A percentile compares a stretch with the other conserved stretches of the same genome.
Conservation (phyloP, 2,113 vertebrate genomes). For the Psittacula cyanocephala region DNA sequence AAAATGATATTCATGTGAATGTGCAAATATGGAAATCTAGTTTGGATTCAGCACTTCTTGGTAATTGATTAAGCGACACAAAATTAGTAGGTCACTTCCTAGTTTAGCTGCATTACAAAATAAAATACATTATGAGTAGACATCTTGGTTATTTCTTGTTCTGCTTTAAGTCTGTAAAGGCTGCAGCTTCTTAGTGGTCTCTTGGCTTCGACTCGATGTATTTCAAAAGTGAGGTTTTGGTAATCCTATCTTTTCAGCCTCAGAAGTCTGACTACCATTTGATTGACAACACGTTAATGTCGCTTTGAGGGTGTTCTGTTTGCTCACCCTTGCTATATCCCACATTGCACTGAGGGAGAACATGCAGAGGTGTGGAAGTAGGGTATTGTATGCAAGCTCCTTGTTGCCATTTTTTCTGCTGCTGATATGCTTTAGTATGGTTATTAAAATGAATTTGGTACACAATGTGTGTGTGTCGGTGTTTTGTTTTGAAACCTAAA, state of each 20-base stretch:
- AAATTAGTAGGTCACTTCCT: conserved; percentile 5
- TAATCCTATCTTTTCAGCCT: neutral
- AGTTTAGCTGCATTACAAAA: conserved; percentile 10
- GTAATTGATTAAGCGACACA: neutral
- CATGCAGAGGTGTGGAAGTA: neutral
- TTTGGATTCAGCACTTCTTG: conserved; percentile 21
- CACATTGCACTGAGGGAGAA: neutral
- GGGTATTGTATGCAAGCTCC: neutral
- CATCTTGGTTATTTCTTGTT: neutral
- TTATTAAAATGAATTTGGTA: conserved; percentile 29
- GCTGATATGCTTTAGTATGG: neutral
- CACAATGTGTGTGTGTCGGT: conserved; percentile 4
- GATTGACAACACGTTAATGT: neutral
- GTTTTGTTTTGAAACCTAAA: conserved; percentile 59
- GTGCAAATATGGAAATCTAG: conserved; percentile 17
- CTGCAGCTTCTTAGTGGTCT: neutral
- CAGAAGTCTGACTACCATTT: neutral
- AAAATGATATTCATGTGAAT: neutral
- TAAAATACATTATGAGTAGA: neutral
- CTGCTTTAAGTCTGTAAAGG: neutral
- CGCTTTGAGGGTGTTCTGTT: neutral
- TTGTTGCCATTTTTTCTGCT: neutral
- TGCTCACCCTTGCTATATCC: neutral
- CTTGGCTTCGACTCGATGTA: neutral
- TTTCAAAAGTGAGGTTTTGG: neutral